Evolutionary conservation across 64 coral and sea anemone genomes (phyloP).

Genomic region (Cladopsammia gracilis): DNA sequence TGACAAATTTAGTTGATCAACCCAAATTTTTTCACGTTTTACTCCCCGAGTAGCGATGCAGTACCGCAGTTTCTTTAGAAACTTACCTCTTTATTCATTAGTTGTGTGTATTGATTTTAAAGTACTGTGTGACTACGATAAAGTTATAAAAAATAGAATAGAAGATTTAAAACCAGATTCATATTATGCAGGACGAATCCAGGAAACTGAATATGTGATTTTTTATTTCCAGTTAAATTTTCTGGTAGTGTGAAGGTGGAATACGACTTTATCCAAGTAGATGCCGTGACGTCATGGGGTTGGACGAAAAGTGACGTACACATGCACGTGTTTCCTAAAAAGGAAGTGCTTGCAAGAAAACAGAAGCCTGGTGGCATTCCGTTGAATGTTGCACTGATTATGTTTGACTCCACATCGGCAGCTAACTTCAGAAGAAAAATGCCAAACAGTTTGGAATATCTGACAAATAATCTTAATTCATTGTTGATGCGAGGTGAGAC

Average conservation of each 20-base stretch:
- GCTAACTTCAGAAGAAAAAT: constrained; percentile 81
- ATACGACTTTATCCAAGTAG: constrained; percentile 73
- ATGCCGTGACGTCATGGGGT: constrained; percentile 42
- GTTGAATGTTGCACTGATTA: constrained; percentile 65
- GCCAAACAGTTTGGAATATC: constrained; percentile 56
- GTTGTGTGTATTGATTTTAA: no score
- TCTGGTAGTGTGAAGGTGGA: constrained; percentile 24
- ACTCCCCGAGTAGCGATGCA: no score
- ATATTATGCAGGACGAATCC: no score
- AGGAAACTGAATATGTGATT: not conserved
- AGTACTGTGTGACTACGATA: no score
- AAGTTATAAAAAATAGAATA: no score
- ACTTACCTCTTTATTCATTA: no score
- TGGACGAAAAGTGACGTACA: constrained; percentile 20
- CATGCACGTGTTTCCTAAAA: constrained; percentile 43
- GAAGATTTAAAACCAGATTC: no score
- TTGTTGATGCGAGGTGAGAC: constrained; percentile 63
- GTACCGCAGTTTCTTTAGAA: no score
- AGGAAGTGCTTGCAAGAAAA: constrained; percentile 35
- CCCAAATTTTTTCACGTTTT: no score
- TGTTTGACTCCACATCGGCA: constrained; percentile 78
- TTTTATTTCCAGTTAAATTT: constrained; percentile 27
- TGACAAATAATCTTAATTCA: constrained; percentile 37
- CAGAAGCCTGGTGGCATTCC: constrained; percentile 57
- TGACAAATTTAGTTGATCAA: no score